These are phyloP conservation scores for Ptychoptera contaminata DNA, from an alignment of 2,888 invertebrate species.

Conservation along the genomic window DNA sequence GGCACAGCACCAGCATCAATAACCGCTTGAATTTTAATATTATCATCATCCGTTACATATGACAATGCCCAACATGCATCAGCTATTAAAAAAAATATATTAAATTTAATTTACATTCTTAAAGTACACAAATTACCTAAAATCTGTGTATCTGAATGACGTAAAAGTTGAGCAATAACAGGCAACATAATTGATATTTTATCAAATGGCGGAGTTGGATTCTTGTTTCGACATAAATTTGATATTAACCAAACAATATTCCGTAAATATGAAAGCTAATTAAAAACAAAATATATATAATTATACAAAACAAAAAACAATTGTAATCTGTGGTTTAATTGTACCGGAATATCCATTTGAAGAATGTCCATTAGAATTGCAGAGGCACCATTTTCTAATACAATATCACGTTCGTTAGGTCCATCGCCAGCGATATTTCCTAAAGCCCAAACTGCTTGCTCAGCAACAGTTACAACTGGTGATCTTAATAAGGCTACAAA, in stretches of 20 bases:
- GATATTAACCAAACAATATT: slow-evolving; percentile 90
- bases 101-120: slow-evolving; percentile 7
- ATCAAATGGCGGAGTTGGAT: slow-evolving; percentile 72
- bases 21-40: slow-evolving; percentile 77
- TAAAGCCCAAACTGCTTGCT: slow-evolving; percentile 95
- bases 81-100: slow-evolving; percentile 29
- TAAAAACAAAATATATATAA: slow-evolving; percentile 2
- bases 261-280: slow-evolving; percentile 38
- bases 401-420: slow-evolving; percentile 61
- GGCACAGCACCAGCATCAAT: slow-evolving; percentile 53
- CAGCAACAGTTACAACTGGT: slow-evolving; percentile 52
- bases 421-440: slow-evolving; percentile 95
- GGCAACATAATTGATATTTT: slow-evolving; percentile 60
- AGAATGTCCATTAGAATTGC: slow-evolving; percentile 53
- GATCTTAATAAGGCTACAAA: slow-evolving; percentile 59
- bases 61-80: slow-evolving; percentile 93
- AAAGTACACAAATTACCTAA: slow-evolving; percentile 35
- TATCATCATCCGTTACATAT: slow-evolving; percentile 83
- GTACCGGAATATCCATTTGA: slow-evolving; percentile 40
- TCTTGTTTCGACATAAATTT: slow-evolving; percentile 88
- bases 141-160: slow-evolving; percentile 57
- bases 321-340: slow-evolving; percentile 10
- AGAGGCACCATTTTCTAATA: slow-evolving; percentile 56
- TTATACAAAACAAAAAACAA: neutral
- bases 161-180: slow-evolving; percentile 55